These are phyloP conservation scores for Oedothorax gibbosus DNA, from an alignment of 1,140 invertebrate genomes.

Conservation along the genomic window DNA sequence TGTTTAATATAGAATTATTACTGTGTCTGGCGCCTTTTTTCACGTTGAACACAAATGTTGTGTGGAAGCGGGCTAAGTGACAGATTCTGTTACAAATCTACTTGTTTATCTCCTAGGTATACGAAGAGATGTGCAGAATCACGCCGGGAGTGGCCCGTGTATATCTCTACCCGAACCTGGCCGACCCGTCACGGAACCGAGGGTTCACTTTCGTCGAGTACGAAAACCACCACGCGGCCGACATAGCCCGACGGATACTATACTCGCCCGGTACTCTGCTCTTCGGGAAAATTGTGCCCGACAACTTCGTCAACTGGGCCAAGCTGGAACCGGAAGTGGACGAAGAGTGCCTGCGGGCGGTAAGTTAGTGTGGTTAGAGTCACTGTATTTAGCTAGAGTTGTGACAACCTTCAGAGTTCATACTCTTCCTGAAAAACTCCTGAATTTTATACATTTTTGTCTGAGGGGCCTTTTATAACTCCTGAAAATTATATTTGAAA, in stretches of 20 bases:
- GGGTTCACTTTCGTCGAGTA: constrained; percentile 91
- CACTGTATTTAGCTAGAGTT: no score
- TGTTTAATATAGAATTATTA: no score
- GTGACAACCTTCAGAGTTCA: no score
- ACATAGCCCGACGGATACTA: constrained; percentile 81
- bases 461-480: no score
- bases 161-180: constrained; percentile 77
- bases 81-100: no score
- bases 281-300: constrained; percentile 77
- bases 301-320: constrained; percentile 87
- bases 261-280: constrained; percentile 78
- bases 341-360: constrained; percentile 78
- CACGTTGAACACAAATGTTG: no score
- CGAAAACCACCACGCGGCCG: constrained; percentile 80
- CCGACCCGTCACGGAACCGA: constrained; percentile 77
- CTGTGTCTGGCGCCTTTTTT: no score
- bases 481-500: no score
- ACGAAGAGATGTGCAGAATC: constrained; percentile 72
- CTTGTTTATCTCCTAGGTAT: constrained; percentile 96
- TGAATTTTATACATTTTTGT: no score
- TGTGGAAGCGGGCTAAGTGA: no score
- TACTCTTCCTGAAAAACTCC: no score
- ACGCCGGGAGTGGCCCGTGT: constrained; percentile 79
- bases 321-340: constrained; percentile 83
- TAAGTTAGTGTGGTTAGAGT: constrained; percentile 67